Conservation (phyloP, 2,797 vertebrate species). For the Acanthiza pusilla region DNA sequence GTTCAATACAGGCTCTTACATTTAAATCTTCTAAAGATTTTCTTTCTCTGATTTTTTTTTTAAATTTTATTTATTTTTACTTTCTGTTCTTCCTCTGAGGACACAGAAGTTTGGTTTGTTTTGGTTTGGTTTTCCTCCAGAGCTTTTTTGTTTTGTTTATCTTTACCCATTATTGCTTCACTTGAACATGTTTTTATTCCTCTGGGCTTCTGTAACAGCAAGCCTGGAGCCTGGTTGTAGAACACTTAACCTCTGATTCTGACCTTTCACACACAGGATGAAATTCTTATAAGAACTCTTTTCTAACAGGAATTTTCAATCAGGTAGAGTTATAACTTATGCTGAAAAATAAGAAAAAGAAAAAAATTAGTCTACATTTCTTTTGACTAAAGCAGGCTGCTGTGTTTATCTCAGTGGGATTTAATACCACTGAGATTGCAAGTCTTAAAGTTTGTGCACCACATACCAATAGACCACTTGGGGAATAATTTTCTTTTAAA, state of each 20-base stretch:
- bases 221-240: neutral
- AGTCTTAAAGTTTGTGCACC: neutral
- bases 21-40: neutral
- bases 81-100: neutral
- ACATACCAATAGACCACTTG: neutral
- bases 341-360: neutral
- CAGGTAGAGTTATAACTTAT: neutral
- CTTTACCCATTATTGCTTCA: neutral
- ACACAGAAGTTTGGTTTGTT: neutral
- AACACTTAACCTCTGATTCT: conserved; percentile 38
- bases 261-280: neutral
- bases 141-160: neutral
- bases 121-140: neutral
- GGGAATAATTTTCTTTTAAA: neutral
- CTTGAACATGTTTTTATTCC: neutral
- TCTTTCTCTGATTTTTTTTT: neutral
- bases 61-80: neutral
- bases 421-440: neutral
- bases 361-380: neutral
- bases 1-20: neutral
- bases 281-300: conserved; percentile 16
- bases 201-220: conserved; percentile 7
- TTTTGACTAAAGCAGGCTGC: neutral
- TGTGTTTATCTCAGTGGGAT: neutral
- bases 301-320: neutral